Percentiles rank a stretch among this genome's conserved stretches.
phyloP scores from a whole-genome alignment of 2,888 invertebrate species.

The Plebejus argus region DNA sequence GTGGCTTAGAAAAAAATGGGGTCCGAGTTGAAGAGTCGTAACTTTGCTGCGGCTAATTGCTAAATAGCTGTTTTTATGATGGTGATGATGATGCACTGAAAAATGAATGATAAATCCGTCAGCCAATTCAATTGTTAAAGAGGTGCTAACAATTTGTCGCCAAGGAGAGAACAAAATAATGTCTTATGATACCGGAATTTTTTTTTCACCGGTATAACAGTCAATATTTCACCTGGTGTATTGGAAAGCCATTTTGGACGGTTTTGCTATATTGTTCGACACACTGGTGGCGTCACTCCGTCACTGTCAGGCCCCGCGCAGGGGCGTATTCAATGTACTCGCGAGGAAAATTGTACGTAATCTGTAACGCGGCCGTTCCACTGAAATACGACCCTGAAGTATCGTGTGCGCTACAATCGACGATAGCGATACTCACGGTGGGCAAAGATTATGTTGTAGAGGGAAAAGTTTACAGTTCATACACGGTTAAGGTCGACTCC shows the following conservation, averaged over 20 bases:
- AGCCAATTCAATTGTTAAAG: not conserved
- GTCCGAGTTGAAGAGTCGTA: no score
- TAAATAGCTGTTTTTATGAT: not conserved
- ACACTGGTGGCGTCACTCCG: slow-evolving; percentile 29
- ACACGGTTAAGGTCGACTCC: no score
- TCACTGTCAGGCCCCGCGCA: slow-evolving; percentile 34
- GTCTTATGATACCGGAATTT: not conserved
- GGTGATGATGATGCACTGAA: no score
- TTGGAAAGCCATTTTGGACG: slow-evolving; percentile 13
- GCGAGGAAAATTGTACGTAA: slow-evolving; percentile 66
- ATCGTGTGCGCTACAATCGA: slow-evolving; percentile 62
- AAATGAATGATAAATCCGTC: not conserved
- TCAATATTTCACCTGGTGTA: slow-evolving; percentile 28
- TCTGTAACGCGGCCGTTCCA: slow-evolving; percentile 64
- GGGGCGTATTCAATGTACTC: slow-evolving; percentile 56
- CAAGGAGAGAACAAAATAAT: not conserved
- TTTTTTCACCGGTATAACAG: slow-evolving; percentile 1
- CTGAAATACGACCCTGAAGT: slow-evolving; percentile 65
- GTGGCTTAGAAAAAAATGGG: no score
- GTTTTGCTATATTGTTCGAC: slow-evolving; percentile 33
- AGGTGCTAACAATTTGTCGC: not conserved
- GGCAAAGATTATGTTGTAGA: slow-evolving; percentile 49
- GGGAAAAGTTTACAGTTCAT: no score
- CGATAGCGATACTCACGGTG: slow-evolving; percentile 52
- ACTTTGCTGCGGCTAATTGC: no score